Evolutionary conservation across 2,113 vertebrate species (phyloP), one percentile per base, ranked within the genome.

Genomic region (Salminus brasiliensis): DNA sequence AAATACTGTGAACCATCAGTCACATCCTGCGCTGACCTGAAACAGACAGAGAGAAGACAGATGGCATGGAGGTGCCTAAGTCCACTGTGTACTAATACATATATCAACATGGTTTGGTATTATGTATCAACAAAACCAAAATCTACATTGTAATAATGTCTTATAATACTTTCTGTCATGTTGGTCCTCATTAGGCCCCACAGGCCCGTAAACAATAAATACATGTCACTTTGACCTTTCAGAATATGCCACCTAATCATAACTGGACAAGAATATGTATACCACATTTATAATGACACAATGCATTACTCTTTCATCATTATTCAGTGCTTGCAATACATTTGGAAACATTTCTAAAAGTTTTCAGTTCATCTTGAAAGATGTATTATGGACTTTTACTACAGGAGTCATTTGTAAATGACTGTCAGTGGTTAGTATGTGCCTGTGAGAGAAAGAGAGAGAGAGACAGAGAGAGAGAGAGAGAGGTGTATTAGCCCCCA

Each of bases 1-100:
- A 98, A 98, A 90, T 99, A 99, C 91, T 99, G 97, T 0, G 98
- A 98, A 29, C 98, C 97, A 0, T 99, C 98, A 0, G 95, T 97
- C 84, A 98, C 93, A 87, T 96, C 93, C 43, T 96, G 94, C 0
- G 98, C 98, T 55, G 66, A 57, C 69, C 84, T 82, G 79, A 52
- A 72, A 81, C 34, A 63, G 55, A 71, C 7, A 71, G 21, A 72
- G 30, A 52, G 21, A 23, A 49, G 47, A 49, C 4, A 21, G 47
- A 49, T 49, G 18, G 18, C 18, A 21, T 49, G 47, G 47, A 21
- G 15, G 47, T 43, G n/a, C n/a, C n/a, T n/a, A n/a, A n/a, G n/a
- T n/a, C n/a, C n/a, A n/a, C n/a, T n/a, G n/a, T n/a, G n/a, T n/a
- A n/a, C 41, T 43, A 43, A 11, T 43, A 57, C 1, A 57, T 25